Percentiles rank a stretch among this genome's conserved stretches.
phyloP scores from a whole-genome alignment of 2,113 vertebrate species.

The Mirza zaza region DNA sequence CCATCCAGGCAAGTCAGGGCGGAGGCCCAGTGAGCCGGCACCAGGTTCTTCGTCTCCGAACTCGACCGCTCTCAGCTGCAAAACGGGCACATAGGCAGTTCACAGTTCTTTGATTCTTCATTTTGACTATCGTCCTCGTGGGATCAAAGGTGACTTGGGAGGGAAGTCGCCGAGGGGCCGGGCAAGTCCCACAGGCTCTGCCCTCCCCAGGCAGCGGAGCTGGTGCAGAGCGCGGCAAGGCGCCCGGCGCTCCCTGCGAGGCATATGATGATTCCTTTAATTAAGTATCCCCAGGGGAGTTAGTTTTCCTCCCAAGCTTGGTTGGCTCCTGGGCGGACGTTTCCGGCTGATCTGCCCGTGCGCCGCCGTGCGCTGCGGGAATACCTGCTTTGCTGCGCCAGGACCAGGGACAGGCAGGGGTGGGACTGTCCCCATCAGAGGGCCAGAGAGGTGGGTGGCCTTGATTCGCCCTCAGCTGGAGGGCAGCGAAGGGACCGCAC shows the following conservation, averaged over 20 bases:
- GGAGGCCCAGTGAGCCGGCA: no score
- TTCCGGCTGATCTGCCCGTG: fast-evolving
- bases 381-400: fast-evolving
- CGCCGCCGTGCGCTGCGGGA: fast-evolving
- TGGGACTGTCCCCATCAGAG: no score
- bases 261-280: fast-evolving
- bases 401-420: no score
- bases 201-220: fast-evolving
- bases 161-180: not conserved
- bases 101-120: no score
- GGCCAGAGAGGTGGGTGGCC: no score
- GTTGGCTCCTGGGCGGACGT: not conserved
- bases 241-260: not conserved
- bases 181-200: not conserved
- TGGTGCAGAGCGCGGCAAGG: fast-evolving
- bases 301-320: not conserved
- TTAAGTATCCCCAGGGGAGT: not conserved
- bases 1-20: no score
- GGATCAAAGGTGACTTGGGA: not conserved
- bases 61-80: not conserved
- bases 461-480: no score
- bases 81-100: not conserved
- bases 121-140: fast-evolving
- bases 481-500: no score
- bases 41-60: not conserved